A percentile compares a stretch with the other conserved stretches of the same genome.
phyloP scores from a whole-genome alignment of 2,888 invertebrate species.

The Drosophila pegasa region DNA sequence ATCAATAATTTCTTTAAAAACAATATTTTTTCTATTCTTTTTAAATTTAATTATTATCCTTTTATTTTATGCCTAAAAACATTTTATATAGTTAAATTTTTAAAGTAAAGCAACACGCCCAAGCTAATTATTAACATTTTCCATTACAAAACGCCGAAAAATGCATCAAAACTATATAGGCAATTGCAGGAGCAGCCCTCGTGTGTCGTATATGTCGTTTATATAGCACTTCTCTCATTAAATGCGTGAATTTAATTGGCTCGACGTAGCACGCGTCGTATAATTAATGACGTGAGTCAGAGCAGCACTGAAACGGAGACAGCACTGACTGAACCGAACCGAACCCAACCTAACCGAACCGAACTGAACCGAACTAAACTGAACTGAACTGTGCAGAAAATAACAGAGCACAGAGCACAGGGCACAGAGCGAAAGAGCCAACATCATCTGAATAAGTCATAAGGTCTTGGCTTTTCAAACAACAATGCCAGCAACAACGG shows the following conservation, averaged over 20 bases:
- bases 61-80: no score
- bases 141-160: no score
- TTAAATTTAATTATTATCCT: no score
- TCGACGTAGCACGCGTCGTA: constrained; percentile 67
- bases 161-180: neutral
- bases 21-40: no score
- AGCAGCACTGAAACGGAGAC: constrained; percentile 16
- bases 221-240: constrained; percentile 63
- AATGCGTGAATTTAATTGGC: constrained; percentile 78
- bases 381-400: constrained; percentile 13
- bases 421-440: constrained; percentile 32
- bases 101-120: no score
- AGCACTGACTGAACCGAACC: constrained; percentile 12
- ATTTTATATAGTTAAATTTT: no score
- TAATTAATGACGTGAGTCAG: constrained; percentile 72
- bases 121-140: no score
- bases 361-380: constrained; percentile 1
- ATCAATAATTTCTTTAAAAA: no score
- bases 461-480: constrained; percentile 67
- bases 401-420: constrained; percentile 1
- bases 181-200: constrained; percentile 38
- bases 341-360: neutral
- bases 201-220: constrained; percentile 31
- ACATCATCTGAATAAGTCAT: constrained; percentile 79
- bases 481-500: constrained; percentile 32